Base-by-base conservation (phyloP, 2,888 invertebrate species). In the Leptopilina myrica region DNA sequence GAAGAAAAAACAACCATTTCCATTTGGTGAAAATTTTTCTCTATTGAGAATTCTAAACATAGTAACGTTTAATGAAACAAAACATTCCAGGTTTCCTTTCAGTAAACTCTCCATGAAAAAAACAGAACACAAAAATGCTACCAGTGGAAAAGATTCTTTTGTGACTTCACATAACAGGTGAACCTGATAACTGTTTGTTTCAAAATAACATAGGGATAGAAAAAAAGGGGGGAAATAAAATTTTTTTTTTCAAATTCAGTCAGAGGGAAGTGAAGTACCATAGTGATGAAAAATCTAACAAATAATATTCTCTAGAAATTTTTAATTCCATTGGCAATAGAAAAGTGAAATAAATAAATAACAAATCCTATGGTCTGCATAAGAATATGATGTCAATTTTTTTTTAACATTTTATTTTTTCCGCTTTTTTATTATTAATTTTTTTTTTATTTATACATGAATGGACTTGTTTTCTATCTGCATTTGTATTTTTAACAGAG, bases 51-150 rank as follows among this genome's bases (percentile, higher is more conserved):
- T 69, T 26, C 53, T 11, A 26, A 69, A 69, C 49, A 49, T 9
- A 26, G 33, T 73, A 12, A 33, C 26, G 53, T 73, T 73, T 33
- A 73, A 73, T 33, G 53, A 73, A 73, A 73, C 53, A 73, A 73
- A 73, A 73, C 53, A 56, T 73, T 73, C 56, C 73, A 73, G 73
- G 56, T 73, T 73, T 73, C 53, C 73, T 73, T 73, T 73, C 56
- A 73, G 73, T 56, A 56, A 53, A 56, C 73, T 53, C 9, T 73
- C 56, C 33, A 73, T 73, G 73, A 73, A 73, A 73, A 56, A 73
- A 73, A 33, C 73, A 73, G 73, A 73, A 73, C 73, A 73, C n/a
- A 73, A 73, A 56, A 73, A 73, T 73, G 56, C 56, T 33, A 73
- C 33, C 56, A 73, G 56, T 73, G 56, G 73, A 73, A 56, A 66